A percentile compares a stretch with the other conserved stretches of the same genome.
phyloP scores from a whole-genome alignment of 2,797 vertebrate genomes.

The Emydoidea blandingii region DNA sequence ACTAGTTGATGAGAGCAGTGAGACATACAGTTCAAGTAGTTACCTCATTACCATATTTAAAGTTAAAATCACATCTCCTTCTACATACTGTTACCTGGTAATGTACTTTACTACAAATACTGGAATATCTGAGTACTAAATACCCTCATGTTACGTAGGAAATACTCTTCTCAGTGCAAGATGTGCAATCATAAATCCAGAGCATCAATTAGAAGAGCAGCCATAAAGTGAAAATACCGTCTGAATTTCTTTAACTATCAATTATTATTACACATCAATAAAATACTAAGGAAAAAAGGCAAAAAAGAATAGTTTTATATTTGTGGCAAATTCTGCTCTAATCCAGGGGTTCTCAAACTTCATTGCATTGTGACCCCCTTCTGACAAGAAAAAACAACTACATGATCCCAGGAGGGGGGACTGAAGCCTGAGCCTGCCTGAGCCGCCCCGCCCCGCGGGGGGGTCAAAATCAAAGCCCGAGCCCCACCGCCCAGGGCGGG shows the following conservation, averaged over 20 bases:
- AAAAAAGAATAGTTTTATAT: neutral
- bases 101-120: conserved; percentile 57
- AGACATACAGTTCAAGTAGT: conserved; percentile 46
- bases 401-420: too few species aligned
- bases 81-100: conserved; percentile 58
- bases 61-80: conserved; percentile 51
- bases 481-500: too few species aligned
- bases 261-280: neutral
- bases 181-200: neutral
- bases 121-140: conserved; percentile 26
- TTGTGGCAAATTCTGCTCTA: neutral
- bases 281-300: neutral
- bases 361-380: too few species aligned
- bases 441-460: too few species aligned
- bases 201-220: neutral
- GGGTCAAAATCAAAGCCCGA: too few species aligned
- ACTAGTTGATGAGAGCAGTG: conserved; percentile 64
- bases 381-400: too few species aligned
- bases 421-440: too few species aligned
- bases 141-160: neutral
- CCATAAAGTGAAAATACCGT: neutral
- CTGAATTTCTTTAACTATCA: neutral
- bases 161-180: neutral
- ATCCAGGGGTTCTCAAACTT: neutral
- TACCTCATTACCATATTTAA: conserved; percentile 59